Evolutionary conservation across 2,797 vertebrate genomes (phyloP).

Genomic region (Caiman crocodilus): DNA sequence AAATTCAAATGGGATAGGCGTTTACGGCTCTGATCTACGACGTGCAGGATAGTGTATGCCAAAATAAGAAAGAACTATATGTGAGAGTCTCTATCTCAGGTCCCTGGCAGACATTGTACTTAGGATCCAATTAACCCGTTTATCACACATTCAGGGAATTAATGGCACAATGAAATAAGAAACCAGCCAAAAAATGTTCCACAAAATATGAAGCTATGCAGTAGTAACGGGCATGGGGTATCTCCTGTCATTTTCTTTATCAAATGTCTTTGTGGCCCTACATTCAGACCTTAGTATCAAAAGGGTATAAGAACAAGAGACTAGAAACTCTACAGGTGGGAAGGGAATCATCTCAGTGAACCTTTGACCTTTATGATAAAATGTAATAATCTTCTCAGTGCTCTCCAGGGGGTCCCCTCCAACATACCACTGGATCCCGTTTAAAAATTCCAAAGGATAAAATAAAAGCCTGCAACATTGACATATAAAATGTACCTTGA

Average conservation of each 20-base stretch:
- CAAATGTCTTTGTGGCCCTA: no score
- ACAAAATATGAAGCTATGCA: no score
- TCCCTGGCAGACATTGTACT: no score
- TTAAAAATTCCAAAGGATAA: background rate
- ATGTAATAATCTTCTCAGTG: background rate
- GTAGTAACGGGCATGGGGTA: no score
- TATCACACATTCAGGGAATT: no score
- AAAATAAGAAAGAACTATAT: conserved; percentile 30
- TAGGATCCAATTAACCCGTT: no score
- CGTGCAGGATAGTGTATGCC: conserved; percentile 41
- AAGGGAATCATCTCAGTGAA: conserved; percentile 25
- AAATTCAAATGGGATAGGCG: conserved; percentile 35
- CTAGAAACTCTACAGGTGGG: background rate
- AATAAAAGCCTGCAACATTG: background rate
- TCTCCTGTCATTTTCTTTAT: no score
- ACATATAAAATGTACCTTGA: background rate
- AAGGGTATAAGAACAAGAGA: no score
- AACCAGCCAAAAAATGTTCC: no score
- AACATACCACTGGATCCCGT: background rate
- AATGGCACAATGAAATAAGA: no score
- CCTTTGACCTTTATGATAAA: background rate
- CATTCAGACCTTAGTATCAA: no score
- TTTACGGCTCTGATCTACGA: conserved; percentile 54
- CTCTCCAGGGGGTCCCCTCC: background rate
- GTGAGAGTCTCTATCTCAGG: conserved; percentile 41